Evolutionary conservation across 1,140 invertebrate genomes (phyloP).

Genomic region (Eumeta japonica): DNA sequence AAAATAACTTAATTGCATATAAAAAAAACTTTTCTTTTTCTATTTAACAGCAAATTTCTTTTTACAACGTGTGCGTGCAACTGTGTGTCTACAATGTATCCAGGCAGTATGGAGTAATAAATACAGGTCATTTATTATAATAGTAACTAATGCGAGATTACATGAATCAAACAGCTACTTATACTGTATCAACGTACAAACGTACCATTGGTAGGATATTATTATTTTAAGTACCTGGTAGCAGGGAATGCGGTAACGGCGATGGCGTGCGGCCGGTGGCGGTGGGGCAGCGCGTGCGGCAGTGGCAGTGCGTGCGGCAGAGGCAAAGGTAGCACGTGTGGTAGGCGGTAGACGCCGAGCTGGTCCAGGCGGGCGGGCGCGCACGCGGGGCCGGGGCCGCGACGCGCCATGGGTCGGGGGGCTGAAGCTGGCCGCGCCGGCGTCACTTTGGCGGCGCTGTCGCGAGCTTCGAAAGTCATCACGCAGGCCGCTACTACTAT

Average conservation of each 20-base stretch:
- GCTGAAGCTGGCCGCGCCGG: constrained; percentile 69
- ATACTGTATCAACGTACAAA: no score
- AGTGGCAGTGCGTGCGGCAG: constrained; percentile 40
- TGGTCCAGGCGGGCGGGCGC: constrained; percentile 51
- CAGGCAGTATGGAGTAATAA: no score
- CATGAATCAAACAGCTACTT: no score
- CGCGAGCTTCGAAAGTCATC: constrained; percentile 90
- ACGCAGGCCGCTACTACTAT: constrained; percentile 91
- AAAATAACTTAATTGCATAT: no score
- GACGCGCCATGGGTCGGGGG: constrained; percentile 54
- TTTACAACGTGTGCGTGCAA: no score
- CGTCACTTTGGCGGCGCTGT: constrained; percentile 84
- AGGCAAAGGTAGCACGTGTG: constrained; percentile 56
- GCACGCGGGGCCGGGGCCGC: constrained; percentile 39
- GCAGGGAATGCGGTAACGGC: constrained; percentile 1
- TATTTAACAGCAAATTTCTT: no score
- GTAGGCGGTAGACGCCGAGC: constrained; percentile 62
- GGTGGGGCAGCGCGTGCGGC: constrained; percentile 44
- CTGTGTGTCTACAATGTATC: no score
- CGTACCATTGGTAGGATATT: no score
- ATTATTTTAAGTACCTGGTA: constrained; percentile 2
- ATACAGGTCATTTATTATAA: no score
- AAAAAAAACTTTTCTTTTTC: no score
- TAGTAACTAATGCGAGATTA: no score
- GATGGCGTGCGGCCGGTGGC: constrained; percentile 54